Conservation (phyloP, 2,113 vertebrate species). For the Microtus ochrogaster region DNA sequence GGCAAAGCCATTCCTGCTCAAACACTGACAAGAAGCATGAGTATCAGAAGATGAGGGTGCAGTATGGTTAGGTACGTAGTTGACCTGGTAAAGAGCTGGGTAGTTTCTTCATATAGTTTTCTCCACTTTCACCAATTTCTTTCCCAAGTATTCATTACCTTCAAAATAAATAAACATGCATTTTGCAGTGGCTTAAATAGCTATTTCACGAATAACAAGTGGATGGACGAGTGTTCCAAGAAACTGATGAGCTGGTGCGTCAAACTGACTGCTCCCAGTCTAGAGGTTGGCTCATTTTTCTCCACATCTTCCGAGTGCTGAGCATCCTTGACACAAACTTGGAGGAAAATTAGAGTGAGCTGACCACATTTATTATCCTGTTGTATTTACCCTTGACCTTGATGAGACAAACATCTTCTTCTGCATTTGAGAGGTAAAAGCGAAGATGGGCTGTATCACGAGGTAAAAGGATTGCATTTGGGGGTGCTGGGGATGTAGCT, state of each 20-base stretch:
- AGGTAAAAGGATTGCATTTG: constrained; percentile 8
- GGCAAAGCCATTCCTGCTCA: not conserved
- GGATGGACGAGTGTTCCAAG: fast-evolving
- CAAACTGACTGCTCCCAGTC: fast-evolving
- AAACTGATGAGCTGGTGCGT: no score
- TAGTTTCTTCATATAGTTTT: not conserved
- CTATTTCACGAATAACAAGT: not conserved
- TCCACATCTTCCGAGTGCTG: not conserved
- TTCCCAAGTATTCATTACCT: not conserved
- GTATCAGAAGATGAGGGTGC: not conserved
- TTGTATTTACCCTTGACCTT: not conserved
- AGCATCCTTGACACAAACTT: not conserved
- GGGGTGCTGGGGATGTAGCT: not conserved
- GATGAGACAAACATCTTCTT: not conserved
- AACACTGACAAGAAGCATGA: fast-evolving
- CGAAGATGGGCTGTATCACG: fast-evolving
- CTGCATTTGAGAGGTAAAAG: not conserved
- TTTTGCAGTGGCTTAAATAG: not conserved
- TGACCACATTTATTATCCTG: fast-evolving
- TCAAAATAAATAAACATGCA: not conserved
- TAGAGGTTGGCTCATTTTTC: not conserved
- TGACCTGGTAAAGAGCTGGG: no score
- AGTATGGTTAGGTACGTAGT: not conserved
- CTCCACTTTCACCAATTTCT: not conserved
- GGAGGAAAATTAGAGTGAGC: no score